Conservation (phyloP, 1,140 invertebrate genomes). For the Rhagoletis zephyria region DNA sequence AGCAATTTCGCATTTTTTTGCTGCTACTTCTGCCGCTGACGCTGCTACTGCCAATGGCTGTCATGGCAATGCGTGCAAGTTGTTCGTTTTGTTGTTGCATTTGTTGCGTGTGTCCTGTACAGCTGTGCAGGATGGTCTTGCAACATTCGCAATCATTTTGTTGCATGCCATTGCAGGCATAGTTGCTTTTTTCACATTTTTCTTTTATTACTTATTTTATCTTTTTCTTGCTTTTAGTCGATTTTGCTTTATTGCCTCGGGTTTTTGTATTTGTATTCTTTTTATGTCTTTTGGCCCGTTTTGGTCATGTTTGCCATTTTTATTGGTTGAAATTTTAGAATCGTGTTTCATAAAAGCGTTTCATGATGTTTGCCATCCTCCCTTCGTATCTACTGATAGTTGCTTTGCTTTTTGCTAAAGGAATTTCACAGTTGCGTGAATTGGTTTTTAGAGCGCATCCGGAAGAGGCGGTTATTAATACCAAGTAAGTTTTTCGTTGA, state of each 20-base stretch:
- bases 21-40: neutral
- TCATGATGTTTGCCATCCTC: slow-evolving; percentile 22
- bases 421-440: slow-evolving; percentile 30
- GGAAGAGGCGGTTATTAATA: neutral
- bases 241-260: slow-evolving; percentile 7
- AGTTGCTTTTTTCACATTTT: slow-evolving; percentile 44
- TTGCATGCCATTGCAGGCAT: slow-evolving; percentile 41
- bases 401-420: slow-evolving; percentile 29
- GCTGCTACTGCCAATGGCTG: slow-evolving; percentile 37
- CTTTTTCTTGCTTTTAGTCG: neutral
- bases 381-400: neutral
- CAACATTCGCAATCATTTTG: slow-evolving; percentile 52
- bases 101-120: slow-evolving; percentile 10
- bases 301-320: slow-evolving; percentile 49
- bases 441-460: neutral
- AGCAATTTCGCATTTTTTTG: slow-evolving; percentile 69
- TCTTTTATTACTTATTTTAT: neutral
- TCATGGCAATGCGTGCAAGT: slow-evolving; percentile 11
- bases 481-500: neutral
- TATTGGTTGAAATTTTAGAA: slow-evolving; percentile 53
- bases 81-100: slow-evolving; percentile 18
- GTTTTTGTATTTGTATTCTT: slow-evolving; percentile 37
- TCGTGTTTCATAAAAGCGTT: slow-evolving; percentile 56
- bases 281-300: slow-evolving; percentile 20
- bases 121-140: slow-evolving; percentile 46